Base-by-base conservation (phyloP, 2,888 invertebrate species). In the Bugulina stolonifera region DNA sequence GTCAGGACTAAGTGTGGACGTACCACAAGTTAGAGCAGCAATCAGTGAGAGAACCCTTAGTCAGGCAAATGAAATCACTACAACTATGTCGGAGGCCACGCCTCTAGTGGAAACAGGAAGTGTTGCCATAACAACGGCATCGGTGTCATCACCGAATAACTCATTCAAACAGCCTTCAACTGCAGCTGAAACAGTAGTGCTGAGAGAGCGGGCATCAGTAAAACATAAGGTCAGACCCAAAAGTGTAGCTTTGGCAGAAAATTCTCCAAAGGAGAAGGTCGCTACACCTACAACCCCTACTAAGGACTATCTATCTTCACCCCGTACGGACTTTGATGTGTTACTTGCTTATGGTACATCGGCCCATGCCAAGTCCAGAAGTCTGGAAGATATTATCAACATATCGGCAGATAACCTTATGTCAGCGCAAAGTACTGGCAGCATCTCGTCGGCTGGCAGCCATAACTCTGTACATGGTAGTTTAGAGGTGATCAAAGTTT, bases 401-500 rank as follows among this genome's bases (percentile, higher is more conserved):
- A 78, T 79, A 0, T 80, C 74, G n/a, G n/a, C n/a, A 3, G 76
- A 80, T 25, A 80, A 80, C 52, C 78, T 64, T 3, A 5, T 27
- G 29, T 14, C 32, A 10, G 18, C 32, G 14, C 27, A 14, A 10
- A 64, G 64, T 34, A 27, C 64, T 32, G 64, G 82, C 75, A 82
- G 82, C 77, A 78, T 82, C 72, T 83, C 82, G n/a, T 83, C 83
- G 18, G 78, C 79, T 69, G 80, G 82, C 73, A 83, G 83, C 76
- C 82, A 81, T 72, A 79, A 78, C 73, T 82, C 82, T 23, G 75
- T 82, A 55, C 82, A 81, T 72, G 80, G 81, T 71, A 82, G 81
- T 74, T 75, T 81, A 74, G 82, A 83, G 75, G 77, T 83, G 73
- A 81, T 83, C 69, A 82, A 81, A 77, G 83, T 83, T 75, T 82